These are phyloP conservation scores for Mallateleia sp. DNA, from an alignment of 2,888 invertebrate genomes.

Conservation along the genomic window DNA sequence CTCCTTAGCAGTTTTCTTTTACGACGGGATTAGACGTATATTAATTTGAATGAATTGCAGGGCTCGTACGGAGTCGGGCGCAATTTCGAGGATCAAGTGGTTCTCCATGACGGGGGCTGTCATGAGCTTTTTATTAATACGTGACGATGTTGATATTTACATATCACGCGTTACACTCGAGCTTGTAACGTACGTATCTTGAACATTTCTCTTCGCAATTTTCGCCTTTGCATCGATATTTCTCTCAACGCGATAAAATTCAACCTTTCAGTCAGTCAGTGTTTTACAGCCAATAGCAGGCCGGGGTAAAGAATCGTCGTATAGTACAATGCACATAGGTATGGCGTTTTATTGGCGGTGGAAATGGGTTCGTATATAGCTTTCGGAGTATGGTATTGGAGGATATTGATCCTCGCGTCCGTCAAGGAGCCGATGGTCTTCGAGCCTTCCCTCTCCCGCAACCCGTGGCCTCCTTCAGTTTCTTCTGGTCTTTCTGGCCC, in stretches of 20 bases:
- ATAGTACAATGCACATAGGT: conserved; percentile 88
- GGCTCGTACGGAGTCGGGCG: neutral
- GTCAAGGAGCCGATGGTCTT: conserved; percentile 89
- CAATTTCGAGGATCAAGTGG: neutral
- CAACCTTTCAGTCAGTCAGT: conserved; percentile 89
- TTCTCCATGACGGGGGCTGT: neutral
- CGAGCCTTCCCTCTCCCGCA: conserved; percentile 82
- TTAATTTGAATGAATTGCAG: neutral
- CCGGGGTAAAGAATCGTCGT: conserved; percentile 87
- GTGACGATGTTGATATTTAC: neutral
- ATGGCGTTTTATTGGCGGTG: conserved; percentile 89
- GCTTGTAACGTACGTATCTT: conserved; percentile 40
- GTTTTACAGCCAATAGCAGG: conserved; percentile 89
- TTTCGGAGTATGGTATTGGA: conserved; percentile 89
- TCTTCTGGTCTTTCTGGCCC: conserved; percentile 71
- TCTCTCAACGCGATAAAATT: conserved; percentile 88
- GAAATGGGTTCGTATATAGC: conserved; percentile 88
- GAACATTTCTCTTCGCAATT: conserved; percentile 70
- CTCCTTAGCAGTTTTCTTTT: conserved; percentile 15
- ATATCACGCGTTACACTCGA: conserved; percentile 31
- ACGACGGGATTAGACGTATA: neutral
- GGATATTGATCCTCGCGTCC: conserved; percentile 90
- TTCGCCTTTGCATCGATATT: conserved; percentile 87
- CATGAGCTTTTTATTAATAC: neutral
- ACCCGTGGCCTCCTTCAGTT: conserved; percentile 75